Evolutionary conservation across 2,797 vertebrate genomes (phyloP).

Genomic region (Linurgus olivaceus): DNA sequence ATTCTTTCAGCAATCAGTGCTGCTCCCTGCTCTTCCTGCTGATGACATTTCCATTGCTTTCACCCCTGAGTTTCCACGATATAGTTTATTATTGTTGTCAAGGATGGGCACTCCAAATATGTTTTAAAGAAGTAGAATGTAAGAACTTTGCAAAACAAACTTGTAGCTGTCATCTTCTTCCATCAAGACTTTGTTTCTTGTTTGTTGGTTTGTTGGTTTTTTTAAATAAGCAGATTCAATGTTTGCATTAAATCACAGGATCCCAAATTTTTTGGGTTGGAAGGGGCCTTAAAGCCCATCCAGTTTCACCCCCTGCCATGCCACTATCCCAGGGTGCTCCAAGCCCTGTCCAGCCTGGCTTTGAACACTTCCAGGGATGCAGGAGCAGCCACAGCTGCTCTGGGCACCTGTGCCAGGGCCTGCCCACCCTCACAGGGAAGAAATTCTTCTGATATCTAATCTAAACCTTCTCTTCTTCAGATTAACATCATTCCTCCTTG

Average conservation of each 20-base stretch:
- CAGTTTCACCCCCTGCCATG: neutral
- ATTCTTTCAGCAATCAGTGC: neutral
- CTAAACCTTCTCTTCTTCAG: neutral
- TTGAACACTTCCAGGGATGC: neutral
- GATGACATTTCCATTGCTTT: neutral
- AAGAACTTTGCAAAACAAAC: constrained; percentile 47
- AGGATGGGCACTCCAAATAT: constrained; percentile 4
- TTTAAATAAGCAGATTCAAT: neutral
- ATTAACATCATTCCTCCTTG: neutral
- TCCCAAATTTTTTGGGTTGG: neutral
- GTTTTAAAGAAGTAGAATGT: constrained; percentile 22
- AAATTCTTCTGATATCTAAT: neutral
- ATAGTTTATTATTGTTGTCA: constrained; percentile 65
- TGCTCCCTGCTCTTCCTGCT: constrained; percentile 12
- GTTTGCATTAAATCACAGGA: neutral
- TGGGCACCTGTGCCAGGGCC: accelerated
- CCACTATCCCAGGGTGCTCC: neutral
- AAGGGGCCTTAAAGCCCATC: neutral
- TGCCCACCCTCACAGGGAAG: accelerated
- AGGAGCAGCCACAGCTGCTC: neutral
- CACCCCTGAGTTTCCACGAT: constrained; percentile 62
- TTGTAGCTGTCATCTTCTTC: constrained; percentile 6
- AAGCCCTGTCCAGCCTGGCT: accelerated
- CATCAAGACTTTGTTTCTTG: neutral
- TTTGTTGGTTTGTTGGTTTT: neutral